A percentile compares a stretch with the other conserved stretches of the same genome.
These are phyloP conservation scores for Hafferia zeledoni DNA, from an alignment of 2,797 vertebrate genomes.

Conservation along the genomic window DNA sequence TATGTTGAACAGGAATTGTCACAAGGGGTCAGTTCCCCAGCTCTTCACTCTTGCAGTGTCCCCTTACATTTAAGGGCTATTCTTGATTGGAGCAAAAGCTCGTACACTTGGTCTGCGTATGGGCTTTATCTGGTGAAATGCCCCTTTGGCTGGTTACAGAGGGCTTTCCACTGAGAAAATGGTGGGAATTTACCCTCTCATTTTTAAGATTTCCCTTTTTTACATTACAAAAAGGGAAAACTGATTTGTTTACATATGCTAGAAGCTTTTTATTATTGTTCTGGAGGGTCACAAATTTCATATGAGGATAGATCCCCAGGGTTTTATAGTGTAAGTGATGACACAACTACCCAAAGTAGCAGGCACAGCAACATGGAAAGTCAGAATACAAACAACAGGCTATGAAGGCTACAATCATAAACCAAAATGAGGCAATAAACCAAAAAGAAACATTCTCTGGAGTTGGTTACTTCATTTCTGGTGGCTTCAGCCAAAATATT, in stretches of 20 bases:
- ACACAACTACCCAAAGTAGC: neutral
- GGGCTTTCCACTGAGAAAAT: neutral
- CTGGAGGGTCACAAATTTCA: neutral
- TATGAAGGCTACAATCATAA: conserved; percentile 1
- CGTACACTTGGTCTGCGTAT: neutral
- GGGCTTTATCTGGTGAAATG: neutral
- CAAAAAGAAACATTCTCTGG: neutral
- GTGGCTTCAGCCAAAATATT: conserved; percentile 9
- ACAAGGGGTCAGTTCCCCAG: neutral
- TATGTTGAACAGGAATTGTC: neutral
- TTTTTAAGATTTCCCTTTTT: neutral
- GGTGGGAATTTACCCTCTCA: neutral
- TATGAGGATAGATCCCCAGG: neutral
- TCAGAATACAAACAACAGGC: conserved; percentile 6
- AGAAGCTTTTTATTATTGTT: neutral
- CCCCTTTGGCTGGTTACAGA: neutral
- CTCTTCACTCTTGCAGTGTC: neutral
- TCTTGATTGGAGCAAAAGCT: neutral
- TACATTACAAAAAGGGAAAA: neutral
- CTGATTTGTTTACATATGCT: neutral
- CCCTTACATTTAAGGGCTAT: neutral
- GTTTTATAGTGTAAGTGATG: neutral
- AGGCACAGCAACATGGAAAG: neutral
- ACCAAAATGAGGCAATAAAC: conserved; percentile 47
- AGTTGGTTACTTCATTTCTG: conserved; percentile 25